Evolutionary conservation across 2,888 invertebrate genomes (phyloP).

Genomic region (Brachyptera risi): DNA sequence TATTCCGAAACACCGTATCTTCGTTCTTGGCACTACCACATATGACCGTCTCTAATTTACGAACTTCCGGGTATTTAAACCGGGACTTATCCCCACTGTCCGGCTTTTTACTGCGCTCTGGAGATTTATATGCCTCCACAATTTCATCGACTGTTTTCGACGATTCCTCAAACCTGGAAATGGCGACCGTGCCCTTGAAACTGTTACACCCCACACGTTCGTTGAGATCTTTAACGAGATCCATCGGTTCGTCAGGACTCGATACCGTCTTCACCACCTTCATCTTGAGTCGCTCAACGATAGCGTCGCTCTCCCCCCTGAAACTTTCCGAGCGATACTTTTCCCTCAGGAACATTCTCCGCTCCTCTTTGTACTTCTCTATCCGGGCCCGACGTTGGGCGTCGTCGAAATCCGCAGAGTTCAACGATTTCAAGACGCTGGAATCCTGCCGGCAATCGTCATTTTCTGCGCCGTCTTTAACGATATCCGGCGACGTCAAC

Average conservation of each 20-base stretch:
- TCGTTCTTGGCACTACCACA: background rate
- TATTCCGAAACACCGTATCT: background rate
- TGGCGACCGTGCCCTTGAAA: conserved; percentile 6
- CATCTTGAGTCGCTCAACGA: conserved; percentile 58
- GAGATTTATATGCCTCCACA: background rate
- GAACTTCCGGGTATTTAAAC: background rate
- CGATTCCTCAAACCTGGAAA: background rate
- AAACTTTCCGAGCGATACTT: conserved; percentile 67
- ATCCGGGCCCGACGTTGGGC: conserved; percentile 71
- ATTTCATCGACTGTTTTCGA: background rate
- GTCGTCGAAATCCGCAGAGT: conserved; percentile 47
- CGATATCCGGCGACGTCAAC: conserved; percentile 37
- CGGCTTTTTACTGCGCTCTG: background rate
- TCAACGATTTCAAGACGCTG: conserved; percentile 4
- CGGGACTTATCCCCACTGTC: background rate
- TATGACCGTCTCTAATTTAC: background rate
- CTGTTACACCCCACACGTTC: conserved; percentile 18
- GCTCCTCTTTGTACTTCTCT: conserved; percentile 86
- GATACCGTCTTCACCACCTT: conserved; percentile 40
- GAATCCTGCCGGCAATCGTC: too few species aligned
- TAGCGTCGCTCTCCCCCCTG: conserved; percentile 51
- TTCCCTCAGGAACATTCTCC: conserved; percentile 78
- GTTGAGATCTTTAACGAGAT: background rate
- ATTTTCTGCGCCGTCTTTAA: conserved; percentile 1
- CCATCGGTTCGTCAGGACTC: conserved; percentile 12